These are phyloP conservation scores for Eutrigla gurnardus DNA, from an alignment of 2,797 vertebrate genomes.

Conservation along the genomic window DNA sequence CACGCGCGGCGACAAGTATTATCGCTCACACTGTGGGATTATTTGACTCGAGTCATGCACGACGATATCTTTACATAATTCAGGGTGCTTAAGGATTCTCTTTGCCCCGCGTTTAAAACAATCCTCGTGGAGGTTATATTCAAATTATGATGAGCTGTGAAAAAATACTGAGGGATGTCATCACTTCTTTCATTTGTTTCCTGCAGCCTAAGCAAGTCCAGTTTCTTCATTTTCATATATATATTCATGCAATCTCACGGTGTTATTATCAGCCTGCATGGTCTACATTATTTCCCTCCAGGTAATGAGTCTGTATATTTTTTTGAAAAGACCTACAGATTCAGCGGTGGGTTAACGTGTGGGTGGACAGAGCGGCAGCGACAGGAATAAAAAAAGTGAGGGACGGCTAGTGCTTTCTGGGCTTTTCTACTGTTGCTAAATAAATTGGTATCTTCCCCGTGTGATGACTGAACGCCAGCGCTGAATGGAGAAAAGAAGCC, in stretches of 20 bases:
- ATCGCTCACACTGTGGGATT: conserved; percentile 46
- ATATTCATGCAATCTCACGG: too few species aligned
- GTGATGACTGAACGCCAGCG: background rate
- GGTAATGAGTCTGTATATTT: background rate
- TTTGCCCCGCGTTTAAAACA: conserved; percentile 29
- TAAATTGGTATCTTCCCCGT: background rate
- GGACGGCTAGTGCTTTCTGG: conserved; percentile 34
- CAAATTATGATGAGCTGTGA: conserved; percentile 41
- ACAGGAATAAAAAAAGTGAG: conserved; percentile 27
- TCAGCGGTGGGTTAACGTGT: conserved; percentile 29
- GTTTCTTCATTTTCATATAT: conserved; percentile 6
- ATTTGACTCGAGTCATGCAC: conserved; percentile 38
- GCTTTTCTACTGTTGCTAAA: conserved; percentile 12
- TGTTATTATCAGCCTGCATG: background rate
- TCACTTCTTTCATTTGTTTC: conserved; percentile 44
- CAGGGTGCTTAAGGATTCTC: conserved; percentile 29
- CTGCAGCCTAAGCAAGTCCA: conserved; percentile 35
- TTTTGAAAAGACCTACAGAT: conserved; percentile 12
- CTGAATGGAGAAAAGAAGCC: background rate
- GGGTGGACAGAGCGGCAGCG: conserved; percentile 36
- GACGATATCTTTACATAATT: conserved; percentile 54
- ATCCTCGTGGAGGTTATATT: conserved; percentile 32
- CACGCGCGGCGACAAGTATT: conserved; percentile 55
- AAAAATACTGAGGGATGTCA: conserved; percentile 37
- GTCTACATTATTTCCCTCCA: background rate